A percentile compares a stretch with the other conserved stretches of the same genome.
These are phyloP conservation scores for Ispidina picta DNA, from an alignment of 2,797 vertebrate genomes.

Conservation along the genomic window DNA sequence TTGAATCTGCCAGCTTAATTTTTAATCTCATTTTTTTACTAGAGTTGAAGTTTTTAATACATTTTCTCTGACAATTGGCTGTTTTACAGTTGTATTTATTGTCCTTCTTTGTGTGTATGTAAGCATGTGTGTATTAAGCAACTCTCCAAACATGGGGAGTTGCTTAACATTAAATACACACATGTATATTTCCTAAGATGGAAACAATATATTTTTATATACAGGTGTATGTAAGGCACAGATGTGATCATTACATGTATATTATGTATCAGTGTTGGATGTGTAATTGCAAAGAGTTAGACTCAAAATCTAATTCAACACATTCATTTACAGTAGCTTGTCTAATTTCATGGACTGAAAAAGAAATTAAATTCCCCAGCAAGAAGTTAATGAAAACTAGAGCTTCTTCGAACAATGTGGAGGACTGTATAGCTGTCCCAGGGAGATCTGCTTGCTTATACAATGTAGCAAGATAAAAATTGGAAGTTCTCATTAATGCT, in stretches of 20 bases:
- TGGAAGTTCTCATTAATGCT: background rate
- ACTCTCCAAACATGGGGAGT: background rate
- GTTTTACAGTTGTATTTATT: background rate
- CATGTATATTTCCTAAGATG: background rate
- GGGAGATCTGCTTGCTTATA: background rate
- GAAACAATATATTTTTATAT: background rate
- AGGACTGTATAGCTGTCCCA: background rate
- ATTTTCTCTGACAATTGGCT: background rate
- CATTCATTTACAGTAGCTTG: background rate
- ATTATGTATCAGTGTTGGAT: background rate
- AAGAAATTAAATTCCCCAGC: conserved; percentile 23
- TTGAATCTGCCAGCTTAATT: background rate
- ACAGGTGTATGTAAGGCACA: background rate
- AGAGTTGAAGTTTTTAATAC: background rate
- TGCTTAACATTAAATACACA: background rate
- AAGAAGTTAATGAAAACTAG: conserved; percentile 27
- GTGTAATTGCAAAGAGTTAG: background rate
- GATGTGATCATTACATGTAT: background rate
- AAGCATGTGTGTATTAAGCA: no score
- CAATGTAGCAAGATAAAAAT: background rate
- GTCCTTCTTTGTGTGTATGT: background rate
- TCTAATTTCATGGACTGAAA: background rate
- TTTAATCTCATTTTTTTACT: background rate
- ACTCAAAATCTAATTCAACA: background rate
- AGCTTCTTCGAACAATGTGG: background rate